These are phyloP conservation scores for Morpho achilles DNA, from an alignment of 2,888 invertebrate genomes.

Conservation along the genomic window DNA sequence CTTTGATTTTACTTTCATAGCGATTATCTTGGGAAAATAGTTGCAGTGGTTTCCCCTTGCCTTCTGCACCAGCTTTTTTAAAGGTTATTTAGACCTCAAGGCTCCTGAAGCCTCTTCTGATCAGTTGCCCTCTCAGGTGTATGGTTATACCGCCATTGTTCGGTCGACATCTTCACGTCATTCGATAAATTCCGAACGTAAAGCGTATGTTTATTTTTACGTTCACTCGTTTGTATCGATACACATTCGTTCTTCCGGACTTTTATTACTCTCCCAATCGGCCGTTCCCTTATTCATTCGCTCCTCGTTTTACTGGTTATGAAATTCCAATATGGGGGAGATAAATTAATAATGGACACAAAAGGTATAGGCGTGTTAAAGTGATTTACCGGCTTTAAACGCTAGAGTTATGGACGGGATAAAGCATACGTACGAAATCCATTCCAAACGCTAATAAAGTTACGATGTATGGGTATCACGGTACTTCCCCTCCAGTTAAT, in stretches of 20 bases:
- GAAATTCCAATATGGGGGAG: conserved; percentile 17
- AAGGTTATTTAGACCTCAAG: no score
- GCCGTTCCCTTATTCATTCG: conserved; percentile 18
- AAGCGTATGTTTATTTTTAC: conserved; percentile 9
- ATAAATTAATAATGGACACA: conserved; percentile 22
- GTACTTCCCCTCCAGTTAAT: no score
- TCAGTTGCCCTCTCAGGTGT: no score
- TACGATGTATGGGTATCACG: conserved; percentile 5
- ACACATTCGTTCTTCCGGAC: conserved; percentile 24
- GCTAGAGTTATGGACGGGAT: conserved; percentile 15
- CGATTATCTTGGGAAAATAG: no score
- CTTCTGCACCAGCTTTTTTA: no score
- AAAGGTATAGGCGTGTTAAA: conserved; percentile 17
- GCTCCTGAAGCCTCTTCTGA: no score
- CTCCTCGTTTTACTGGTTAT: conserved; percentile 20
- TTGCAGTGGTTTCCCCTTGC: no score
- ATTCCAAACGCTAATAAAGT: conserved; percentile 18
- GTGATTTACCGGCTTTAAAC: conserved; percentile 19
- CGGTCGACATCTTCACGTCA: not conserved
- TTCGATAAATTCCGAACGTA: not conserved
- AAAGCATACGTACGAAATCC: conserved; percentile 12
- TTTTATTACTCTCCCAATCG: conserved; percentile 17
- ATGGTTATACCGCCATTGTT: no score
- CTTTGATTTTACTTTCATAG: no score
- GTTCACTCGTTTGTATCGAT: conserved; percentile 21